These are phyloP conservation scores for Cybosia mesomella DNA, from an alignment of 2,888 invertebrate genomes.

Conservation along the genomic window DNA sequence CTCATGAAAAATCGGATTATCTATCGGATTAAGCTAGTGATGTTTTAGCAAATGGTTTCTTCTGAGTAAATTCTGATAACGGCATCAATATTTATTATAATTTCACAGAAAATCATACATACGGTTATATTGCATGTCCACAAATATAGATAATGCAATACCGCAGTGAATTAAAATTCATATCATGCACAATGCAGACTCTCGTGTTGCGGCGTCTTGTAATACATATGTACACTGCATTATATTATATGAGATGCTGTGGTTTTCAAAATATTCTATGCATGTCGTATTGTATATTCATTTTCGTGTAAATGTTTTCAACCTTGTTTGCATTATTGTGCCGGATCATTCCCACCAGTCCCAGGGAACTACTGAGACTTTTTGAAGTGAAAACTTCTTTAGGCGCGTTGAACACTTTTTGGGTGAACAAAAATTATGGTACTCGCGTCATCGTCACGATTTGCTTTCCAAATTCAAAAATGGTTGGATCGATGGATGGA, in stretches of 20 bases:
- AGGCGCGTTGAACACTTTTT: no score
- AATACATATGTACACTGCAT: constrained; percentile 19
- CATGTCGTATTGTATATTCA: background rate
- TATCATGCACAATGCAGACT: constrained; percentile 18
- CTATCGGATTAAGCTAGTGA: no score
- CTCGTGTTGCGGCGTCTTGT: background rate
- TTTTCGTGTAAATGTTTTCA: background rate
- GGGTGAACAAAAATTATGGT: no score
- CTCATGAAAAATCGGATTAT: no score
- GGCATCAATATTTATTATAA: background rate
- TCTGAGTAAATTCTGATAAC: background rate
- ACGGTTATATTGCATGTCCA: constrained; percentile 22
- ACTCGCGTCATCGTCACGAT: no score
- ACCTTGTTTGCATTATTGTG: no score
- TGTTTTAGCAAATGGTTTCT: no score
- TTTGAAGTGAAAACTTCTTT: no score
- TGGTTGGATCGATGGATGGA: no score
- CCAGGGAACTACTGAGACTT: no score
- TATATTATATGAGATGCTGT: constrained; percentile 13
- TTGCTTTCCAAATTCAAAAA: no score
- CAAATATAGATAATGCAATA: constrained; percentile 20
- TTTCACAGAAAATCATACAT: background rate
- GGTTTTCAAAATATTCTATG: constrained; percentile 3
- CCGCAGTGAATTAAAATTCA: constrained; percentile 37
- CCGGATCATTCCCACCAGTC: no score